A percentile compares a stretch with the other conserved stretches of the same genome.
phyloP scores from a whole-genome alignment of 2,113 vertebrate genomes.

The Scartelaos histophorus region DNA sequence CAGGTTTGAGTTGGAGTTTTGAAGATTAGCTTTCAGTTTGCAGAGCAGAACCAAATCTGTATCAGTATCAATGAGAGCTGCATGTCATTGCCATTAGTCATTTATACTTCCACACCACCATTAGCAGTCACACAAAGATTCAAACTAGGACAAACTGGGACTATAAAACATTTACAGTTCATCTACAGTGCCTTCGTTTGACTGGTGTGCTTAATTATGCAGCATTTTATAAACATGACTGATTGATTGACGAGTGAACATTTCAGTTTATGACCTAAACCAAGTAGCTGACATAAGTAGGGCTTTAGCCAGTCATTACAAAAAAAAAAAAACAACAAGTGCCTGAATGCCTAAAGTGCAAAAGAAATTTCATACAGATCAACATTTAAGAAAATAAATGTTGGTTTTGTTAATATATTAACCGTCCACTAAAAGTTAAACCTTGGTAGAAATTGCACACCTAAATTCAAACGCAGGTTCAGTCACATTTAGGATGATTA shows the following conservation, averaged over 20 bases:
- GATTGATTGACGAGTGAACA: neutral
- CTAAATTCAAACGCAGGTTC: constrained; percentile 38
- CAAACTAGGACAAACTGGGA: constrained; percentile 7
- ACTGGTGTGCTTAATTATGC: constrained; percentile 17
- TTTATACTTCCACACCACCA: neutral
- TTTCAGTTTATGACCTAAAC: neutral
- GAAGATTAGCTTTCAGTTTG: constrained; percentile 14
- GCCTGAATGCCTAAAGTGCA: constrained; percentile 60
- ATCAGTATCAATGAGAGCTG: constrained; percentile 14
- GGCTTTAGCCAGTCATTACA: neutral
- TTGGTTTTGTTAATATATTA: constrained; percentile 2
- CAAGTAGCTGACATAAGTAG: neutral
- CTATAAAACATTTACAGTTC: neutral
- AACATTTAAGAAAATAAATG: constrained; percentile 3
- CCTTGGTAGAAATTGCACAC: constrained; percentile 26
- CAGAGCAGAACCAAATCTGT: constrained; percentile 12
- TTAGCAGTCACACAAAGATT: constrained; percentile 12
- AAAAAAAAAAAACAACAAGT: constrained; percentile 40
- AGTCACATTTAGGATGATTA: constrained; percentile 11
- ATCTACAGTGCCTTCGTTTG: neutral
- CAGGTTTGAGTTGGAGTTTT: constrained; percentile 20
- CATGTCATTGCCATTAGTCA: neutral
- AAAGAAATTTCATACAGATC: constrained; percentile 24
- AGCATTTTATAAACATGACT: neutral
- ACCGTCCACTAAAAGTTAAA: constrained; percentile 24